Percentiles rank a stretch among this genome's conserved stretches.
Evolutionary conservation across 2,113 vertebrate species (phyloP).

Genomic region (Azemiops feae): DNA sequence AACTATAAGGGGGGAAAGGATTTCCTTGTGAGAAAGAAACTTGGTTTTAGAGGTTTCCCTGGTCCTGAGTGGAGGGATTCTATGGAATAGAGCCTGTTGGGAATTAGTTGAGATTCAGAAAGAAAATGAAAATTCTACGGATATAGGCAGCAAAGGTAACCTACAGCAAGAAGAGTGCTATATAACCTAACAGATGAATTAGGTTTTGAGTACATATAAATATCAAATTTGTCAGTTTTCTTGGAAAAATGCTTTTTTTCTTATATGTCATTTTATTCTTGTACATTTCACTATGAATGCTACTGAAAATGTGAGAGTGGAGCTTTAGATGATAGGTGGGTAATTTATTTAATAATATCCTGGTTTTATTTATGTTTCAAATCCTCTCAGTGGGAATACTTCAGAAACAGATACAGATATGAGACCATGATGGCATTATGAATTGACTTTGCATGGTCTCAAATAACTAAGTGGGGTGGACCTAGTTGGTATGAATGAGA

Average conservation of each 20-base stretch:
- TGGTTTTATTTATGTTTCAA: slow-evolving; percentile 32
- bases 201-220: slow-evolving; percentile 37
- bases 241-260: neutral
- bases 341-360: neutral
- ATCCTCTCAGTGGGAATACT: neutral
- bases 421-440: neutral
- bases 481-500: neutral
- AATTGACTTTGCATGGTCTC: too few species aligned
- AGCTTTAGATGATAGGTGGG: neutral
- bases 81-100: neutral
- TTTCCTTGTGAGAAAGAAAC: neutral
- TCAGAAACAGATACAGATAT: neutral
- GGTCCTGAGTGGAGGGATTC: neutral
- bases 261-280: neutral
- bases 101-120: slow-evolving; percentile 1
- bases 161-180: slow-evolving; percentile 44
- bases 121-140: slow-evolving; percentile 11
- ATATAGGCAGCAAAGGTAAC: slow-evolving; percentile 38
- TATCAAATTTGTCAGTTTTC: slow-evolving; percentile 25
- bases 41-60: neutral
- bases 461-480: neutral
- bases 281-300: slow-evolving; percentile 12
- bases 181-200: slow-evolving; percentile 25
- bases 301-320: neutral
- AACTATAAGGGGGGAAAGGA: neutral